These are phyloP conservation scores for Agrochola litura DNA, from an alignment of 2,888 invertebrate genomes.

Conservation along the genomic window DNA sequence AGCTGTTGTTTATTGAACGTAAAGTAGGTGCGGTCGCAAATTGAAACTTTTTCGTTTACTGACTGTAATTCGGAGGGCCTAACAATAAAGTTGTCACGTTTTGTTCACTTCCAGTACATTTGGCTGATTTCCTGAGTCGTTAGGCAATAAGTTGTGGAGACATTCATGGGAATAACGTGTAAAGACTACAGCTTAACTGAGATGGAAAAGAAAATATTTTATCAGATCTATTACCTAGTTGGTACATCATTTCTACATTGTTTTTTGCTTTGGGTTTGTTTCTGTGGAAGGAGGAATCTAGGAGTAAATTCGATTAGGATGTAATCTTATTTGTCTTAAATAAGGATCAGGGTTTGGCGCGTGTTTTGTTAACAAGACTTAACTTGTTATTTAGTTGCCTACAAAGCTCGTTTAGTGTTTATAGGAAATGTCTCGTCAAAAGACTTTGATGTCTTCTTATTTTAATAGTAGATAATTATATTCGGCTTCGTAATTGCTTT, in stretches of 20 bases:
- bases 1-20: slow-evolving; percentile 47
- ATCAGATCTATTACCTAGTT: background rate
- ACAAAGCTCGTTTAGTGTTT: background rate
- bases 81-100: slow-evolving; percentile 42
- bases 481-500: too few species aligned
- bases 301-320: background rate
- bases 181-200: background rate
- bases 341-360: background rate
- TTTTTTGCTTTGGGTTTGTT: background rate
- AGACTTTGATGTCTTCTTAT: too few species aligned
- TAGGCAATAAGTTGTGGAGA: slow-evolving; percentile 12
- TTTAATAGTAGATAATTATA: background rate
- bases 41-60: slow-evolving; percentile 51
- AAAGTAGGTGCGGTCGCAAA: slow-evolving; percentile 37
- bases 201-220: slow-evolving; percentile 14
- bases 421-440: background rate
- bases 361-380: background rate
- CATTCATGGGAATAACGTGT: slow-evolving; percentile 10
- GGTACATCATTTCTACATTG: background rate
- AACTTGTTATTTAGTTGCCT: background rate
- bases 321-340: background rate
- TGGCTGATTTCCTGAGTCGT: slow-evolving; percentile 9
- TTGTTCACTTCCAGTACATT: slow-evolving; percentile 34
- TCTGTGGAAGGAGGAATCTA: background rate
- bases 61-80: slow-evolving; percentile 36